phyloP scores from a whole-genome alignment of 2,113 vertebrate species.

The Heliornis fulica region DNA sequence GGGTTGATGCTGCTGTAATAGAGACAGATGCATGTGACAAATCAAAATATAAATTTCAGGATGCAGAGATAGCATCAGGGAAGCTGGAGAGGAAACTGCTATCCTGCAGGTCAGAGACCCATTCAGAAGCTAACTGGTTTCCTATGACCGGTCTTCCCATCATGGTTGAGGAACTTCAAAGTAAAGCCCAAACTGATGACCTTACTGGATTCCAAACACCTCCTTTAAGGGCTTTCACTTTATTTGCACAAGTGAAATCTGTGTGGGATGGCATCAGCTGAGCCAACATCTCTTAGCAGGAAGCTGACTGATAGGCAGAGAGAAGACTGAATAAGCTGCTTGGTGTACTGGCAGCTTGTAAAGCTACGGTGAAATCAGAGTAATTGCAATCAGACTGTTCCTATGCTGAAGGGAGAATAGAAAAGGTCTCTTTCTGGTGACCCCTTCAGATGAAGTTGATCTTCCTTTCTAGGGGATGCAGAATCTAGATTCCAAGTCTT shows the following conservation, averaged over 20 bases:
- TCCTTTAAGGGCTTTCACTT: background rate
- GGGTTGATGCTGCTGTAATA: slow-evolving; percentile 3
- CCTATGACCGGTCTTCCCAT: background rate
- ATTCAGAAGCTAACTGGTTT: background rate
- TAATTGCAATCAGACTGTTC: background rate
- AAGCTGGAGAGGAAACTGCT: background rate
- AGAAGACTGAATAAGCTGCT: background rate
- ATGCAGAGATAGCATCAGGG: background rate
- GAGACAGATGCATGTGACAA: background rate
- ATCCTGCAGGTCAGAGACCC: background rate
- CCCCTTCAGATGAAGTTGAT: background rate
- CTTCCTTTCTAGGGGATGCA: background rate
- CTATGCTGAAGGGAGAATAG: background rate
- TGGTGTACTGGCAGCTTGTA: background rate
- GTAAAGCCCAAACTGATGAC: background rate
- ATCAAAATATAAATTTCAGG: background rate
- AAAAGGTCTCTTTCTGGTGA: background rate
- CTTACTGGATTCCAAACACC: background rate
- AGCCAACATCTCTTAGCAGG: background rate
- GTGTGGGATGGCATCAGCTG: background rate
- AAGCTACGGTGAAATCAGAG: background rate
- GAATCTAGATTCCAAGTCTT: background rate
- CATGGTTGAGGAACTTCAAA: background rate
- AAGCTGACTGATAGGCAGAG: background rate
- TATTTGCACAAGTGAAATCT: background rate